Percentiles rank a stretch among this genome's conserved stretches.
These are phyloP conservation scores for Catharus bicknelli DNA, from an alignment of 2,113 vertebrate genomes.

Conservation along the genomic window DNA sequence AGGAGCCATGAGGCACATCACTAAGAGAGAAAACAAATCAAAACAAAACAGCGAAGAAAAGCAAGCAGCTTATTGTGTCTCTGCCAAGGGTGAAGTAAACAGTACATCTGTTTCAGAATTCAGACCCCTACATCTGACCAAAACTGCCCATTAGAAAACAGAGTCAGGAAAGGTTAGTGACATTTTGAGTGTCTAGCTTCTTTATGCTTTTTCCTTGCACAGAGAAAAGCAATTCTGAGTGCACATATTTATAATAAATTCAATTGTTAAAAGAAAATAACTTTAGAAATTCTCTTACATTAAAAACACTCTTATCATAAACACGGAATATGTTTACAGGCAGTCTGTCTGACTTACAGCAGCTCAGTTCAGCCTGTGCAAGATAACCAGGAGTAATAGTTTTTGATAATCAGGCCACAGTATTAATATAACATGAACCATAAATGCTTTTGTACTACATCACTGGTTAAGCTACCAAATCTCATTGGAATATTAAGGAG, in stretches of 20 bases:
- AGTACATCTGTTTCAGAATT: slow-evolving; percentile 64
- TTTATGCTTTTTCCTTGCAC: slow-evolving; percentile 27
- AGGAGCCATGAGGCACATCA: slow-evolving; percentile 64
- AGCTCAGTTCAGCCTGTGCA: slow-evolving; percentile 65
- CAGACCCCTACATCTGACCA: slow-evolving; percentile 63
- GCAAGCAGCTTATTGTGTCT: slow-evolving; percentile 36
- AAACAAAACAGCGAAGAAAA: slow-evolving; percentile 68
- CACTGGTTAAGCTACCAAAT: slow-evolving; percentile 76
- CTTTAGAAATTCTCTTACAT: slow-evolving; percentile 71
- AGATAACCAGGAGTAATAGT: slow-evolving; percentile 82
- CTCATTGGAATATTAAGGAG: slow-evolving; percentile 80
- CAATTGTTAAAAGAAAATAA: slow-evolving; percentile 73
- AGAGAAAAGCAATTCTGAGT: slow-evolving; percentile 57
- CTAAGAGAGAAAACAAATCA: slow-evolving; percentile 66
- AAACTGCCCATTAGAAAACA: slow-evolving; percentile 62
- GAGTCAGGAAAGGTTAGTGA: slow-evolving; percentile 46
- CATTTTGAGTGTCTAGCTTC: slow-evolving; percentile 56
- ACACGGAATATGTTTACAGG: slow-evolving; percentile 64
- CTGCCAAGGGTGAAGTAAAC: slow-evolving; percentile 66
- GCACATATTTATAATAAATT: slow-evolving; percentile 68
- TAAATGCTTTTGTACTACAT: slow-evolving; percentile 73
- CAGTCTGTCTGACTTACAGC: slow-evolving; percentile 76
- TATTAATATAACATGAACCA: slow-evolving; percentile 85
- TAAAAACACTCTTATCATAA: slow-evolving; percentile 74
- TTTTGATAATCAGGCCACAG: slow-evolving; percentile 82